Percentiles rank a stretch among this genome's conserved stretches.
Evolutionary conservation across 2,113 vertebrate species (phyloP).

Genomic region (Mesitornis unicolor): DNA sequence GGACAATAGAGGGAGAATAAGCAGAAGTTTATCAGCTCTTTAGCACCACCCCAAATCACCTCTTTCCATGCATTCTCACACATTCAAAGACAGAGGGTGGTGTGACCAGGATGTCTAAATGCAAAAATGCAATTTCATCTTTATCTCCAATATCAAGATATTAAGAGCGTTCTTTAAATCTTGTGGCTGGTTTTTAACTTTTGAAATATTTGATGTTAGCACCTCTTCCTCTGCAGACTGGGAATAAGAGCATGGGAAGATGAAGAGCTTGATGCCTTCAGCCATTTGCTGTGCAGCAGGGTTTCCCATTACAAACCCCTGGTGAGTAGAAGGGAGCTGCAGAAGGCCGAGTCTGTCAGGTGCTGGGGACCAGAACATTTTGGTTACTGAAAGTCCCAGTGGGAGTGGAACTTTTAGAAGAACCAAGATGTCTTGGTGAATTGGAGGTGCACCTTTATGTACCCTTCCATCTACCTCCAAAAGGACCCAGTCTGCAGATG

Average conservation of each 20-base stretch:
- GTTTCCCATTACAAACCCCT: not conserved
- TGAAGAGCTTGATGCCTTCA: not conserved
- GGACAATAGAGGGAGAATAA: not conserved
- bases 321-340: not conserved
- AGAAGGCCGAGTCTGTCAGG: not conserved
- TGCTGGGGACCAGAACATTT: not conserved
- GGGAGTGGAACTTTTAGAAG: not conserved
- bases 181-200: not conserved
- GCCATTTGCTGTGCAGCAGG: not conserved
- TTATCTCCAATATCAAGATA: not conserved
- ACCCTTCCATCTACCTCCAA: not conserved
- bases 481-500: not conserved
- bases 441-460: not conserved
- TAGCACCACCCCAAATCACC: not conserved
- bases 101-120: not conserved
- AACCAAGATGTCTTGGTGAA: not conserved
- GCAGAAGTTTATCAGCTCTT: not conserved
- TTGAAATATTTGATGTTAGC: not conserved
- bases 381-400: not conserved
- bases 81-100: not conserved
- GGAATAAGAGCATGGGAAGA: not conserved
- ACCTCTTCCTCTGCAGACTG: not conserved
- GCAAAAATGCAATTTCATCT: not conserved
- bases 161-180: not conserved
- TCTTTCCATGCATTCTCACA: not conserved